These are phyloP conservation scores for Nicator chloris DNA, from an alignment of 2,113 vertebrate species.

Conservation along the genomic window DNA sequence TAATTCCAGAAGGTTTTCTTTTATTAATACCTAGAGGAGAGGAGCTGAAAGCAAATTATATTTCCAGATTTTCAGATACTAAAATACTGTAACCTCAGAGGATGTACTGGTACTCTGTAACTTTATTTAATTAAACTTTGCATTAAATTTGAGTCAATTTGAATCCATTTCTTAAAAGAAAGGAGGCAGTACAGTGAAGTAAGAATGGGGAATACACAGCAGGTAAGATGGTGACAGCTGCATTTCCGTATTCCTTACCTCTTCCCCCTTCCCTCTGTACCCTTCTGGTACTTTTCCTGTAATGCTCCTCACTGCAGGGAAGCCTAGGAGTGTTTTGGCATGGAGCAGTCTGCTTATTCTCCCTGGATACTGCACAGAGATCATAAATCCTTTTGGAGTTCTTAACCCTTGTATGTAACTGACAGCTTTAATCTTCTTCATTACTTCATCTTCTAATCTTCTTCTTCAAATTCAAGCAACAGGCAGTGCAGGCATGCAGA, in stretches of 20 bases:
- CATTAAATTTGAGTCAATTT: neutral
- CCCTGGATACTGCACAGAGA: slow-evolving; percentile 47
- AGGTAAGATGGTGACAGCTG: neutral
- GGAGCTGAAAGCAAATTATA: neutral
- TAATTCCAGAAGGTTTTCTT: neutral
- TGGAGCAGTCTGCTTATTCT: slow-evolving; percentile 51
- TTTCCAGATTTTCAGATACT: neutral
- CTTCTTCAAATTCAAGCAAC: neutral
- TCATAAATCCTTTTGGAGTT: slow-evolving; percentile 35
- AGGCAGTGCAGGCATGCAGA: neutral
- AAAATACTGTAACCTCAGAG: neutral
- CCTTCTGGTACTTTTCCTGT: slow-evolving; percentile 38
- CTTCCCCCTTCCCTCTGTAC: neutral
- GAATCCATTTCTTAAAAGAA: neutral
- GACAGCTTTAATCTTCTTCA: neutral
- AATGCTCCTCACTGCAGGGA: neutral
- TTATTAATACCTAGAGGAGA: neutral
- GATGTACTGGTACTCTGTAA: neutral
- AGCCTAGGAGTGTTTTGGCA: slow-evolving; percentile 50
- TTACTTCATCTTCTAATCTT: no score
- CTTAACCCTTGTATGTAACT: slow-evolving; percentile 39
- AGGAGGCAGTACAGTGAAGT: neutral
- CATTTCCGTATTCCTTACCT: neutral
- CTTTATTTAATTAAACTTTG: neutral
- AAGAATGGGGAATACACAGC: neutral